Base-by-base conservation (phyloP, 2,113 vertebrate genomes). In the Cyanistes caeruleus region DNA sequence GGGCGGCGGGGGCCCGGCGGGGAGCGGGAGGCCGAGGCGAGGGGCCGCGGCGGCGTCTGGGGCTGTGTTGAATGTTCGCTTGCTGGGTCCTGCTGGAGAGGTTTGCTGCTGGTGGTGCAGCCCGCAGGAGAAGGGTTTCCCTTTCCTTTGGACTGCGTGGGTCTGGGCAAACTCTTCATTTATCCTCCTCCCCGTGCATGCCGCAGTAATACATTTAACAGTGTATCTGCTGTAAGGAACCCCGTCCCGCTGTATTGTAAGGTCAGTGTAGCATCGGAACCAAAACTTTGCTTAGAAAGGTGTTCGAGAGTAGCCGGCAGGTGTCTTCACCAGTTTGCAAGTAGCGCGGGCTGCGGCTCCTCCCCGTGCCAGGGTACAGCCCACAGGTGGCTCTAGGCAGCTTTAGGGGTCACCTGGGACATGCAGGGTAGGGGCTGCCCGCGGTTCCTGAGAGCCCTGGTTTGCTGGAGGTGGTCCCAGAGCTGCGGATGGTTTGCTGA, bases 211-310 rank as follows among this genome's bases (percentile, higher is more conserved):
- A 55, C 21, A 1, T 43, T 33, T 44, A 65, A 59, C 48, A 24
- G 73, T 5, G 17, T 9, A 0, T 44, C n/a, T 19, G 56, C 53
- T 31, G 44, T 10, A 25, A 49, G 48, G 18, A 28, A 22, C 33
- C n/a, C 41, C 5, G 1, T 39, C 2, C 0, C 53, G 0, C 49
- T 20, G 0, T 19, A 1, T 10, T 53, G 52, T 59, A 46, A 31
- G 39, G 13, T 30, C 22, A 3, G 46, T 6, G 60, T 10, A 23
- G 39, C 25, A 24, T 17, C 21, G 27, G 52, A 55, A 16, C 19
- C 22, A 5, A 22, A n/a, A 23, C 22, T 84, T 77, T 4, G 27
- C 27, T 11, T 15, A 10, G 72, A 35, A 63, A 7, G 18, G 28
- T 13, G 48, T 8, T 23, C 21, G 31, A 3, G 55, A 15, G 80